Evolutionary conservation across 2,888 invertebrate species (phyloP), one percentile per base, ranked within the genome.

Genomic region (Sisyra terminalis): DNA sequence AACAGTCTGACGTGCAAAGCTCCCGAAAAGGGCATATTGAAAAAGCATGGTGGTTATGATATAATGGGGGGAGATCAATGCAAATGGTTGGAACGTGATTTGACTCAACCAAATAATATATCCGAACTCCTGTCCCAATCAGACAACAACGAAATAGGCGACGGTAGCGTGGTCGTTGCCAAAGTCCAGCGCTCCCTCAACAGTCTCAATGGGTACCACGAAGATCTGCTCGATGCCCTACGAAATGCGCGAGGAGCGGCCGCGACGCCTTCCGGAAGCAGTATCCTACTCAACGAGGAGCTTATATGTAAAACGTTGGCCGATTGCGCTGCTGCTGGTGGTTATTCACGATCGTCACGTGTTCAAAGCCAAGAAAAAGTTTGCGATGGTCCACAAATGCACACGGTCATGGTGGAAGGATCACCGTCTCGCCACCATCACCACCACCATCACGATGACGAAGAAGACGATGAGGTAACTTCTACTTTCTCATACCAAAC

Each of bases 21-120:
- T 51, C 84, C 86, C 53, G 88, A 89, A 67, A 89, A 89, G 66
- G 90, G 90, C 46, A 90, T 90, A 60, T 73, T 90, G 57, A 90
- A 90, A 72, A 89, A 88, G 66, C 77, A 78, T 54, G 75, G 71
- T 60, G 75, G 73, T 54, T 85, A 85, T 53, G 80, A 85, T 52
- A 78, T 81, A 52, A 75, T 80, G 53, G 70, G 75, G 52, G 67
- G 69, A 52, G 30, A 40, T 29, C 37, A 37, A 17, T 37, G 18
- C 40, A 40, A 18, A 31, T 42, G 42, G 83, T 74, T 71, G 10
- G 78, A 78, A 45, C 40, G 40, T 40, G 75, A 76, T 57, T 15
- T 37, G 37, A 37, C 16, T 16, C 37, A 37, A 37, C 37, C 37
- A 37, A 37, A 37, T 37, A 37, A 37, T 37, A 37, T 18, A 17